Evolutionary conservation across 2,113 vertebrate genomes (phyloP).

Genomic region (Columba janthina): DNA sequence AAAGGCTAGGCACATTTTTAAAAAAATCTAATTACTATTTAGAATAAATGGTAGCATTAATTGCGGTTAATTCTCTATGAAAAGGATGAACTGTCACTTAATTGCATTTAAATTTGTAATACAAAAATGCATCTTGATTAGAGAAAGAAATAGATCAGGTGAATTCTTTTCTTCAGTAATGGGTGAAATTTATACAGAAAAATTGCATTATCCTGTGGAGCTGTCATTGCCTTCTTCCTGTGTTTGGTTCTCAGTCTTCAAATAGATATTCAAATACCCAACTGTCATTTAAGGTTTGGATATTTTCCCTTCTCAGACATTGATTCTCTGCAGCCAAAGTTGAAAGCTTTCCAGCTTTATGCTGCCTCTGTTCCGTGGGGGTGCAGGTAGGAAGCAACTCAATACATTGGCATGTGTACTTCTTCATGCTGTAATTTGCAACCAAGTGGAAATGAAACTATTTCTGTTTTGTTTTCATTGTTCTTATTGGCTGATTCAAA

Average conservation of each 20-base stretch:
- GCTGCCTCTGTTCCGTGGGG: conserved; percentile 30
- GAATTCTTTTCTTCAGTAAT: conserved; percentile 53
- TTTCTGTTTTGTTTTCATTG: neutral
- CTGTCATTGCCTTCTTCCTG: conserved; percentile 51
- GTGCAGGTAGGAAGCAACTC: conserved; percentile 50
- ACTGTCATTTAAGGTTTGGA: conserved; percentile 50
- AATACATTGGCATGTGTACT: neutral
- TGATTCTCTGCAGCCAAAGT: conserved; percentile 40
- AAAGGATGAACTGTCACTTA: conserved; percentile 58
- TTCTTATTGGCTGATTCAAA: neutral
- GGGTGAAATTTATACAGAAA: conserved; percentile 35
- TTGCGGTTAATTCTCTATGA: conserved; percentile 60
- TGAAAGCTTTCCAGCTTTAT: conserved; percentile 50
- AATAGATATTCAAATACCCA: conserved; percentile 31
- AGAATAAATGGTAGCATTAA: conserved; percentile 58
- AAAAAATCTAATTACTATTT: conserved; percentile 67
- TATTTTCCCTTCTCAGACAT: conserved; percentile 59
- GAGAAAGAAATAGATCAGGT: conserved; percentile 23
- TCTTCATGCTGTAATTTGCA: neutral
- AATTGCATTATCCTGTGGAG: conserved; percentile 30
- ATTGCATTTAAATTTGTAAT: conserved; percentile 69
- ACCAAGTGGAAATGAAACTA: neutral
- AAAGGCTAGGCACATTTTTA: conserved; percentile 54
- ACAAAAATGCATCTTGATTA: conserved; percentile 69
- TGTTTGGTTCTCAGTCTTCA: conserved; percentile 23